A percentile compares a stretch with the other conserved stretches of the same genome.
phyloP scores from a whole-genome alignment of 2,113 vertebrate species.

The Pholis gunnellus region DNA sequence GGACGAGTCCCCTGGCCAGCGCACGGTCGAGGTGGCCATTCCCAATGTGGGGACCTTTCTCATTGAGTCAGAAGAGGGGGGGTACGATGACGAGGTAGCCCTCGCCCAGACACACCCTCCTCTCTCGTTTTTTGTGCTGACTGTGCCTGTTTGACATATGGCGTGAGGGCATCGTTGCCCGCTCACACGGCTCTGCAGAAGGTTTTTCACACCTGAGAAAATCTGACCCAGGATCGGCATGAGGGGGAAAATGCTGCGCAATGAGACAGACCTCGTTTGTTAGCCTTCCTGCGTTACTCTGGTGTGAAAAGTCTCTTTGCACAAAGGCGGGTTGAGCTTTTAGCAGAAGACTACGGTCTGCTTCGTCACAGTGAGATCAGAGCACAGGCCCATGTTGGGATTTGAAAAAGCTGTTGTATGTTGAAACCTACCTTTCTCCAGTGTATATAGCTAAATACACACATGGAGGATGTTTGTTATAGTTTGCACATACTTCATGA shows the following conservation, averaged over 20 bases:
- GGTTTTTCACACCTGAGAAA: slow-evolving; percentile 67
- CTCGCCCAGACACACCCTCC: slow-evolving; percentile 17
- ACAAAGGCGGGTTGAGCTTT: slow-evolving; percentile 40
- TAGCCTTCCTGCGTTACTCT: slow-evolving; percentile 37
- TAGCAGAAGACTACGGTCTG: background rate
- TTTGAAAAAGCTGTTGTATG: slow-evolving; percentile 9
- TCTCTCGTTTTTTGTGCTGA: slow-evolving; percentile 13
- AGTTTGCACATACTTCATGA: slow-evolving; percentile 8
- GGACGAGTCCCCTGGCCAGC: slow-evolving; percentile 88
- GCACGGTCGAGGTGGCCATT: slow-evolving; percentile 94
- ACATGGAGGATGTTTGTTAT: background rate
- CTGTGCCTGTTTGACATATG: slow-evolving; percentile 53
- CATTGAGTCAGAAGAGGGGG: slow-evolving; percentile 95
- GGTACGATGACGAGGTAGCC: slow-evolving; percentile 98
- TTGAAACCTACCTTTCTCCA: background rate
- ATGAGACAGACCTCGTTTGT: slow-evolving; percentile 28
- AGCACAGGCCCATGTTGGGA: background rate
- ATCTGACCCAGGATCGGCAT: slow-evolving; percentile 22
- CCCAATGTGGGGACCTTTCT: slow-evolving; percentile 95
- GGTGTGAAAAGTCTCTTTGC: slow-evolving; percentile 58
- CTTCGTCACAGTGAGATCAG: slow-evolving; percentile 1
- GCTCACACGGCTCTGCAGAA: slow-evolving; percentile 22
- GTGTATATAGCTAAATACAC: background rate
- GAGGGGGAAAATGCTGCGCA: slow-evolving; percentile 24
- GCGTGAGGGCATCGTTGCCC: slow-evolving; percentile 37